These are phyloP conservation scores for Chloropsis cyanopogon DNA, from an alignment of 2,113 vertebrate genomes.

Conservation along the genomic window DNA sequence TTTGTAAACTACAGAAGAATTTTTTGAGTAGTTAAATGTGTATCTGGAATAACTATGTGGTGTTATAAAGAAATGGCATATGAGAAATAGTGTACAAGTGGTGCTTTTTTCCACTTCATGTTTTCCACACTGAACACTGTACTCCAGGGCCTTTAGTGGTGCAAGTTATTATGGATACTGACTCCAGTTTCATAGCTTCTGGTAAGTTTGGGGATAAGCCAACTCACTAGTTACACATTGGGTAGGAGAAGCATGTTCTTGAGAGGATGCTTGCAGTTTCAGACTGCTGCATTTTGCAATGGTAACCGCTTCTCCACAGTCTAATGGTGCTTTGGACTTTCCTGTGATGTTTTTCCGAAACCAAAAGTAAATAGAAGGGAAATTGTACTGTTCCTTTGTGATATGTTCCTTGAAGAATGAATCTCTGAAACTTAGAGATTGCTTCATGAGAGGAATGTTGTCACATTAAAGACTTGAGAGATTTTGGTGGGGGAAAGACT, in stretches of 20 bases:
- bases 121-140: not conserved
- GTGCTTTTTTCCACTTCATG: not conserved
- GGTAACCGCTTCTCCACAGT: not conserved
- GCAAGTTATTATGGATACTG: not conserved
- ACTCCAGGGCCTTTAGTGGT: not conserved
- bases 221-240: not conserved
- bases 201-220: not conserved
- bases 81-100: not conserved
- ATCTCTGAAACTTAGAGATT: not conserved
- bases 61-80: not conserved
- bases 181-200: not conserved
- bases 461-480: not conserved
- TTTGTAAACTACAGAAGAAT: not conserved
- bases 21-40: not conserved
- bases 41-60: not conserved
- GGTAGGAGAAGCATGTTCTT: not conserved
- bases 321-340: not conserved
- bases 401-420: not conserved
- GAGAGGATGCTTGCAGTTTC: not conserved
- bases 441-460: not conserved
- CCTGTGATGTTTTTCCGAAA: not conserved
- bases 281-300: not conserved
- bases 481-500: not conserved
- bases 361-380: not conserved
- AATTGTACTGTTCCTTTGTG: not conserved